Base-by-base conservation (phyloP, 1,140 invertebrate genomes). In the Pygmarrhopalites habei region DNA sequence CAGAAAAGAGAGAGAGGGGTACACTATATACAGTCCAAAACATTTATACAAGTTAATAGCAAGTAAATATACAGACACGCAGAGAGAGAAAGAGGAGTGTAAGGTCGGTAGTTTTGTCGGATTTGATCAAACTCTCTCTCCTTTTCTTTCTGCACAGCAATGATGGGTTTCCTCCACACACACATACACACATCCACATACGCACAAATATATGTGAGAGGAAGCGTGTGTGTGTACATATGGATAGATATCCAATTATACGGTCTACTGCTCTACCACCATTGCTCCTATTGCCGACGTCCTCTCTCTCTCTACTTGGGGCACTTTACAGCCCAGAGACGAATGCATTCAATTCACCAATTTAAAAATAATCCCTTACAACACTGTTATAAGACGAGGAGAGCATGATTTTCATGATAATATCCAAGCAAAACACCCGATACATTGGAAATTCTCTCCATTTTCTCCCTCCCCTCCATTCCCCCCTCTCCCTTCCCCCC, bases 171-270 rank as follows among this genome's bases (percentile, higher is more conserved):
- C n/a, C n/a, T n/a, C n/a, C n/a, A n/a, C n/a, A n/a, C n/a, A n/a
- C n/a, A n/a, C n/a, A n/a, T n/a, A n/a, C n/a, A n/a, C n/a, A n/a
- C n/a, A n/a, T n/a, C n/a, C n/a, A n/a, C n/a, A n/a, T n/a, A n/a
- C n/a, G n/a, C n/a, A n/a, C n/a, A n/a, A n/a, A n/a, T n/a, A n/a
- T n/a, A n/a, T n/a, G n/a, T n/a, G n/a, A n/a, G n/a, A n/a, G n/a
- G n/a, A n/a, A n/a, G n/a, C n/a, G n/a, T n/a, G n/a, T n/a, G n/a
- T n/a, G n/a, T n/a, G n/a, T n/a, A n/a, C n/a, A n/a, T n/a, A n/a
- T n/a, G n/a, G n/a, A n/a, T n/a, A 66, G 68, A 64, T 70, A 70
- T 70, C 69, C 69, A 70, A 70, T 70, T 70, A 70, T 65, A 70
- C 66, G 69, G 60, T 35, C 32, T n/a, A 35, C 32, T 35, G 32